Base-by-base conservation (phyloP, 2,113 vertebrate species). In the Gnathonemus echidnorhynchus region DNA sequence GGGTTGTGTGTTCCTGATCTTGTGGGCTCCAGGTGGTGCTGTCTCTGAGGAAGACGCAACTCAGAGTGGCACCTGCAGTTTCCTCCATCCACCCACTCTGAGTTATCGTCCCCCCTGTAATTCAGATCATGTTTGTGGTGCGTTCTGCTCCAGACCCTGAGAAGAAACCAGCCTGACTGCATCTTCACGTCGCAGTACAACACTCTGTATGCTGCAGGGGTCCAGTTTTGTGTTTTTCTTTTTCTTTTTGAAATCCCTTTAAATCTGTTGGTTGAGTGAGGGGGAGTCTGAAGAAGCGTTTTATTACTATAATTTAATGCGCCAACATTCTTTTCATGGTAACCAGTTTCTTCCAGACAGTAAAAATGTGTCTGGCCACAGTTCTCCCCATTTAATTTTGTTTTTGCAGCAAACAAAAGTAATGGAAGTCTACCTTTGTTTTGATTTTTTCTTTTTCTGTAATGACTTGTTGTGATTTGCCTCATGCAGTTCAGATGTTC, bases 401-500 rank as follows among this genome's bases (percentile, higher is more conserved):
- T 85, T 85, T 85, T 85, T 45, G n/a, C 35, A 21, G 31, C 13
- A 39, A 45, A 83, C 13, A 39, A 83, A 83, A 66, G n/a, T 21
- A 35, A 83, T 42, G 2, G 7, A 45, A 83, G 77, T 70, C 77
- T 83, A 83, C 42, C 17, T 83, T 48, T 50, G 8, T 48, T 27
- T 50, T n/a, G 21, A 50, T 19, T 86, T 48, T 48, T 49, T 86
- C n/a, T 50, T 86, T 88, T 50, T 49, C 85, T 74, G 13, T 52
- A 31, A 56, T 87, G 86, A 87, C 46, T 89, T 86, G 17, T 15
- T 46, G 49, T 15, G 11, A 50, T 50, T 50, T 50, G 49, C 11
- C 49, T 87, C 27, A 90, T 48, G 24, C 56, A 70, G 56, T 87
- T 90, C 58, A 87, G 45, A 87, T 90, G 56, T 50, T 87, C 66